These are phyloP conservation scores for Camarhynchus parvulus DNA, from an alignment of 2,113 vertebrate species.

Conservation along the genomic window DNA sequence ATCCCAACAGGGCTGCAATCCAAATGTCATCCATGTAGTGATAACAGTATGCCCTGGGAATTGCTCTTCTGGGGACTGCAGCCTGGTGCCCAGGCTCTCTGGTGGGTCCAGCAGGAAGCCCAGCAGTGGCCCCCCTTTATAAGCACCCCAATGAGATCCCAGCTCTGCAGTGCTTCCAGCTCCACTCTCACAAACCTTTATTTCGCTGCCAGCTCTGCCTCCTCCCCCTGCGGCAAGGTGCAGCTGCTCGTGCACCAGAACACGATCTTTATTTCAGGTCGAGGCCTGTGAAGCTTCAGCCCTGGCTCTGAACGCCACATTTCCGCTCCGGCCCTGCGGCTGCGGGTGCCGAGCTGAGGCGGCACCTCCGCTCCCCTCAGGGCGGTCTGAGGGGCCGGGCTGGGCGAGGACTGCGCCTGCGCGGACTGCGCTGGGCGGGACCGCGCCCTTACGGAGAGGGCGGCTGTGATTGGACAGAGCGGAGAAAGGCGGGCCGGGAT, in stretches of 20 bases:
- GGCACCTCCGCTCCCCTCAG: not conserved
- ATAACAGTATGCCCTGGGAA: too few relatives aligned
- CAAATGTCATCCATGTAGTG: too few relatives aligned
- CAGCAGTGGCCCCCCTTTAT: constrained; percentile 37
- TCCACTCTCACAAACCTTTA: not conserved
- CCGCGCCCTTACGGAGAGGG: accelerated
- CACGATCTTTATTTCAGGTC: too few relatives aligned
- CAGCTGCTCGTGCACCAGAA: not conserved
- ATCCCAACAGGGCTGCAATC: too few relatives aligned
- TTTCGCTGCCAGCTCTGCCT: not conserved
- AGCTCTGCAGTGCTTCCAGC: not conserved
- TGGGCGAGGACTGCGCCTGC: too few relatives aligned
- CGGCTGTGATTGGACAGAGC: not conserved
- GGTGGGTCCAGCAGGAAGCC: constrained; percentile 68
- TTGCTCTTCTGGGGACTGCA: constrained; percentile 31
- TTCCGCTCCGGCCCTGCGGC: accelerated
- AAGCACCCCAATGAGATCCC: accelerated
- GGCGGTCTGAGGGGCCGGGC: not conserved
- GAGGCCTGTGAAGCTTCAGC: not conserved
- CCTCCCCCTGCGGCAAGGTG: too few relatives aligned
- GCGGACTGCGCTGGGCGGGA: too few relatives aligned
- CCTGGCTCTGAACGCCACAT: too few relatives aligned
- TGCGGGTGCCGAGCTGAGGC: not conserved
- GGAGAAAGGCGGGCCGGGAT: not conserved
- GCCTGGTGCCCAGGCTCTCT: not conserved